Evolutionary conservation across 2,797 vertebrate genomes (phyloP).

Genomic region (Anguilla pacifica): DNA sequence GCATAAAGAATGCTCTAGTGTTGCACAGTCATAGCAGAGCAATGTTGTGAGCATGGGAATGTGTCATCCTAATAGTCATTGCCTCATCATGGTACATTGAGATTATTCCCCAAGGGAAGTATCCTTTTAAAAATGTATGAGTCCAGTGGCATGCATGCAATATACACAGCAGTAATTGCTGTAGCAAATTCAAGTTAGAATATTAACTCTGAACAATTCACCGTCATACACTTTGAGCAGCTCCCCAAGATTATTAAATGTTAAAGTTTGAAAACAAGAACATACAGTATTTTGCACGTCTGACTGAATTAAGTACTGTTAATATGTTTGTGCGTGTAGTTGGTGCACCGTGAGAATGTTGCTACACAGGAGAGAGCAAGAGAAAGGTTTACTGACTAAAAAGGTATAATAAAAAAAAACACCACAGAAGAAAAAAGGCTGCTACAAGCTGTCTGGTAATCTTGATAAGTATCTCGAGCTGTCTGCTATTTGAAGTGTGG

Average conservation of each 20-base stretch:
- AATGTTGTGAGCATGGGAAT: neutral
- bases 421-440: constrained; percentile 27
- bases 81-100: neutral
- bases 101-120: constrained; percentile 9
- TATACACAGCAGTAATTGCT: constrained; percentile 12
- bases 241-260: neutral
- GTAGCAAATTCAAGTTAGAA: neutral
- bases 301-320: neutral
- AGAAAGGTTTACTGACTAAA: constrained; percentile 14
- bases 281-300: neutral
- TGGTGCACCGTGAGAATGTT: neutral
- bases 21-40: neutral
- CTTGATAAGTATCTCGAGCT: constrained; percentile 58
- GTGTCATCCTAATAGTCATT: constrained; percentile 22
- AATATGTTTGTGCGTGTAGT: neutral
- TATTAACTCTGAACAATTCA: neutral
- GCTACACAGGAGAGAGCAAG: neutral
- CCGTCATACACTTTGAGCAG: no score
- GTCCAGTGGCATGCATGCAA: neutral
- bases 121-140: neutral
- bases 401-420: constrained; percentile 23
- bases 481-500: constrained; percentile 37
- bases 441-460: constrained; percentile 39
- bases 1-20: neutral
- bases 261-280: neutral